phyloP scores from a whole-genome alignment of 2,113 vertebrate species.

The Balaenoptera acutorostrata region DNA sequence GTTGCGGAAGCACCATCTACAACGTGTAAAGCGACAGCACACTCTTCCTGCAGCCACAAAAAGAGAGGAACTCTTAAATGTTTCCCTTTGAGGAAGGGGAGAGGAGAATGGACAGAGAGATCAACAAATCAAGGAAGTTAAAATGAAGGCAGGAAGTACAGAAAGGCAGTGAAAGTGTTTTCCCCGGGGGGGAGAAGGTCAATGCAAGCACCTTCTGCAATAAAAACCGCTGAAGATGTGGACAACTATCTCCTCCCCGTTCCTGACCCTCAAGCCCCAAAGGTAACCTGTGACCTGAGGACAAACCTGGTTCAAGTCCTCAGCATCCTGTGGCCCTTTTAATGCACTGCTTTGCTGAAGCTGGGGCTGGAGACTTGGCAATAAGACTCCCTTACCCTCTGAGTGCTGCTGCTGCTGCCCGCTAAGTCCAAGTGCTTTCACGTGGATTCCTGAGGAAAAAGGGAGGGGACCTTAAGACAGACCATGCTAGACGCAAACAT shows the following conservation, averaged over 20 bases:
- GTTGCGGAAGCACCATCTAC: neutral
- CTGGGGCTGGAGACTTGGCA: conserved; percentile 46
- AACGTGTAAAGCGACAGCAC: neutral
- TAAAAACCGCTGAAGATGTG: neutral
- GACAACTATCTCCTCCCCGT: neutral
- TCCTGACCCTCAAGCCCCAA: neutral
- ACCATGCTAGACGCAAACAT: conserved; percentile 62
- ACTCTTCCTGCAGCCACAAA: neutral
- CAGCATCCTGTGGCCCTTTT: conserved; percentile 60
- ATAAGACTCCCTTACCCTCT: conserved; percentile 67
- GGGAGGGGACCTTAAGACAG: conserved; percentile 50
- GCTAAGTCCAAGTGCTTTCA: conserved; percentile 69
- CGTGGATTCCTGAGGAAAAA: conserved; percentile 66
- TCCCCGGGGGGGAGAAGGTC: neutral
- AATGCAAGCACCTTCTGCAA: neutral
- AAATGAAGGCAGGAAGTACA: neutral
- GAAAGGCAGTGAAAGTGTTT: neutral
- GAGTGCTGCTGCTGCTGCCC: conserved; percentile 57
- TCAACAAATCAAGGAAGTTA: neutral
- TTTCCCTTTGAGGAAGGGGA: neutral
- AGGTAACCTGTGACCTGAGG: conserved; percentile 39
- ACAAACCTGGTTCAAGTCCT: conserved; percentile 57
- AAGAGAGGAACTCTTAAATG: too few species aligned
- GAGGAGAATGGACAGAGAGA: neutral
- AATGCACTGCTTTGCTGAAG: conserved; percentile 40